phyloP scores from a whole-genome alignment of 2,888 invertebrate genomes.

The Azorinus chamasolen region DNA sequence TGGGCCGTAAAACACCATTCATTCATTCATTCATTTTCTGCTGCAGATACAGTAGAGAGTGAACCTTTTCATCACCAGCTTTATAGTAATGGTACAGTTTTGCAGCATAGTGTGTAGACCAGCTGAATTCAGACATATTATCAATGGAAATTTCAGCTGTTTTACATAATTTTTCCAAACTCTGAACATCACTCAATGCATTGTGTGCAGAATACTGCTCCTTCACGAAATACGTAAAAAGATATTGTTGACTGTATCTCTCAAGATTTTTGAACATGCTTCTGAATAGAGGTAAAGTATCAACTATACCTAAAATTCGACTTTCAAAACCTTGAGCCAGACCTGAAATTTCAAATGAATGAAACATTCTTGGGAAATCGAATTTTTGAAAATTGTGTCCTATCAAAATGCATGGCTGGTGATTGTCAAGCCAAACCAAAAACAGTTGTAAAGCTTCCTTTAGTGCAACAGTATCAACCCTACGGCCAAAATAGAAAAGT shows the following conservation, averaged over 20 bases:
- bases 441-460: conserved; percentile 4
- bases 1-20: no score
- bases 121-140: no score
- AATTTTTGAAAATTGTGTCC: conserved; percentile 31
- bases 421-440: conserved; percentile 7
- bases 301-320: conserved; percentile 1
- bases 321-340: not conserved
- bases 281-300: conserved; percentile 11
- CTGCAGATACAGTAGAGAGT: no score
- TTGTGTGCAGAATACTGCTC: conserved; percentile 28
- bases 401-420: conserved; percentile 4
- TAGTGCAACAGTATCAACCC: conserved; percentile 10
- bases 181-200: conserved; percentile 23
- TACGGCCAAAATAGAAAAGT: conserved; percentile 6
- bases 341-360: no score
- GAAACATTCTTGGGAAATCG: conserved; percentile 31
- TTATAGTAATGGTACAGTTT: no score
- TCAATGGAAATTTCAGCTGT: no score
- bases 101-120: no score
- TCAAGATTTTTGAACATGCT: not conserved
- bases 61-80: no score
- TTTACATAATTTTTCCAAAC: conserved; percentile 6
- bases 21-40: not conserved
- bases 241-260: conserved; percentile 3
- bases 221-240: not conserved